Evolutionary conservation across 2,797 vertebrate genomes (phyloP).

Genomic region (Cuculus canorus): DNA sequence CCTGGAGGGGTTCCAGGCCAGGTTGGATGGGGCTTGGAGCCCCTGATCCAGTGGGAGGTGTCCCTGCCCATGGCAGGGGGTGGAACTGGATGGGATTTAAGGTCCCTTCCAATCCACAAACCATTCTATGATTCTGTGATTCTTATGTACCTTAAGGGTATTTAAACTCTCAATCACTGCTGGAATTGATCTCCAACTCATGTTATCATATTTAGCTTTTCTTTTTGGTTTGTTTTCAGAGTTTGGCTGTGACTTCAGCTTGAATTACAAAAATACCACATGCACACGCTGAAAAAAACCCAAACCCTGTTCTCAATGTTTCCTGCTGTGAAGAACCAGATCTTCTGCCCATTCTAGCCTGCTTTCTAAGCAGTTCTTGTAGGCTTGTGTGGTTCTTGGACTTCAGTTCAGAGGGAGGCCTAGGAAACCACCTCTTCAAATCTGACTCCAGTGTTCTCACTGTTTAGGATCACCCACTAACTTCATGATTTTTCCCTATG

Average conservation of each 20-base stretch:
- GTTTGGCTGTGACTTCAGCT: background rate
- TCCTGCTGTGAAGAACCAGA: background rate
- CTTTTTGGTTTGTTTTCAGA: conserved; percentile 23
- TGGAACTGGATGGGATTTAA: no score
- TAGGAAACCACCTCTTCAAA: background rate
- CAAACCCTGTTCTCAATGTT: no score
- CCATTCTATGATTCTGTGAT: no score
- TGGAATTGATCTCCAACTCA: background rate
- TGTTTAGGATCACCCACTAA: background rate
- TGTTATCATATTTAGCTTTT: background rate
- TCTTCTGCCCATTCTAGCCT: background rate
- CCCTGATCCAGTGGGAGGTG: no score
- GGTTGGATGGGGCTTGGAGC: no score
- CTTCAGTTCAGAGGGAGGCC: background rate
- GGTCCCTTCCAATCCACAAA: no score
- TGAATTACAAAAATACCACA: background rate
- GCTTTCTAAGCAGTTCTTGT: background rate
- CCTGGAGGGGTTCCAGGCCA: no score
- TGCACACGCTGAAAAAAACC: background rate
- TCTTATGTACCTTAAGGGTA: no score
- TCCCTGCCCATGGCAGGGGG: no score
- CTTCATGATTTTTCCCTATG: background rate
- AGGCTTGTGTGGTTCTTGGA: background rate
- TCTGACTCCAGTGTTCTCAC: background rate
- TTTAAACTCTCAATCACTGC: background rate